Base-by-base conservation (phyloP, 2,113 vertebrate genomes). In the Scatophagus argus region DNA sequence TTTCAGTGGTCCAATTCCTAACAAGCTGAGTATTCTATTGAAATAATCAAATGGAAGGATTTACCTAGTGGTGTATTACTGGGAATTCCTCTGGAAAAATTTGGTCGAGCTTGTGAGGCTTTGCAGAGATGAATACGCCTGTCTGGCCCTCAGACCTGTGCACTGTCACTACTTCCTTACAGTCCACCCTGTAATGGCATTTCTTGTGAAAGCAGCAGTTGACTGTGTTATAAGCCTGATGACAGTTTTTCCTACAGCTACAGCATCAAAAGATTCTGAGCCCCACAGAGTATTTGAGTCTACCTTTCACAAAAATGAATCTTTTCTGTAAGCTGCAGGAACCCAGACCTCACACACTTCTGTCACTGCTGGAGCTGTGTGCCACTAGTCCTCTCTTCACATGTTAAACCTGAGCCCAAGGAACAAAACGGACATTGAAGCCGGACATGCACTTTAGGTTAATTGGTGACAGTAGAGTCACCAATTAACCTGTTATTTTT, bases 221-320 rank as follows among this genome's bases (percentile, higher is more conserved):
- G 60, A 76, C 58, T 73, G 38, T 23, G 32, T 74, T 61, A n/a
- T n/a, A 34, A 61, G 44, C 58, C 59, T 60, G 69, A 71, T 82
- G 75, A 70, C 54, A 66, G 27, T 71, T 61, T 56, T 34, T 44
- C 47, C 46, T 31, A 29, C 19, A 51, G 47, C 67, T 41, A 61
- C 58, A 59, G 36, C 70, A 49, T 70, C 52, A 60, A 65, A 84
- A 11, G 58, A 38, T 44, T 64, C 36, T 39, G 32, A 51, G 62
- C 49, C 56, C 49, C 68, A 66, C 61, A 79, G 66, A 87, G 67
- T 49, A 62, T 60, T 23, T 31, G 55, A 73, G 54, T 76, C 43
- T 36, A 46, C 51, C 36, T 79, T 78, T 59, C 44, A 69, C 43
- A 43, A 78, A 41, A 75, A n/a, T 16, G 31, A 70, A n/a, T 70